These are phyloP conservation scores for Ellobius talpinus DNA, from an alignment of 2,113 vertebrate species.

Conservation along the genomic window DNA sequence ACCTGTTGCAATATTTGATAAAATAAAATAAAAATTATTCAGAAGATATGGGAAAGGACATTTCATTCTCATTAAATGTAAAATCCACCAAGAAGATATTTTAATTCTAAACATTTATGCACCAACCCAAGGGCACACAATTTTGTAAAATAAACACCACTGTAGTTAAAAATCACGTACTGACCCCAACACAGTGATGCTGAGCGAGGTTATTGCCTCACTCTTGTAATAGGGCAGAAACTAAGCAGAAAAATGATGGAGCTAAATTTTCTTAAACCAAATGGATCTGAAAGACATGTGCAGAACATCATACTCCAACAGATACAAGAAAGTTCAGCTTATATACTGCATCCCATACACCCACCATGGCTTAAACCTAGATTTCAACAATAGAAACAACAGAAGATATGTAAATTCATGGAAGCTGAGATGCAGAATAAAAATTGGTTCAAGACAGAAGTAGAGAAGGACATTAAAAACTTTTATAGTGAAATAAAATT, in stretches of 20 bases:
- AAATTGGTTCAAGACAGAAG: background rate
- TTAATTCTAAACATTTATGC: background rate
- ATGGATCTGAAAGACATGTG: background rate
- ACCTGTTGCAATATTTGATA: background rate
- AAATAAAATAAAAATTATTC: background rate
- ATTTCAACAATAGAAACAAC: background rate
- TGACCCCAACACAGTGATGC: background rate
- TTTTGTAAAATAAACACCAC: background rate
- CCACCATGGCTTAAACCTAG: background rate
- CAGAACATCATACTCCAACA: background rate
- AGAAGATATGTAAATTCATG: background rate
- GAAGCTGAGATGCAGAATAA: background rate
- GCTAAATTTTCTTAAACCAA: background rate
- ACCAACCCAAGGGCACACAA: background rate
- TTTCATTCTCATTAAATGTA: background rate
- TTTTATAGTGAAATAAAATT: background rate
- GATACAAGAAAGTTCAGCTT: background rate
- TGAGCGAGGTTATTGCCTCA: background rate
- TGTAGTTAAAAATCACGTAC: background rate
- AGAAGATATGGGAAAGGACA: background rate
- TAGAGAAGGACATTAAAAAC: background rate
- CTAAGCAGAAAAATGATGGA: background rate
- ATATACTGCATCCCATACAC: background rate
- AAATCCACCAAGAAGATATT: background rate
- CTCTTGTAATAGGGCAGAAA: background rate